phyloP scores from a whole-genome alignment of 2,113 vertebrate genomes.

The Stercorarius parasiticus region DNA sequence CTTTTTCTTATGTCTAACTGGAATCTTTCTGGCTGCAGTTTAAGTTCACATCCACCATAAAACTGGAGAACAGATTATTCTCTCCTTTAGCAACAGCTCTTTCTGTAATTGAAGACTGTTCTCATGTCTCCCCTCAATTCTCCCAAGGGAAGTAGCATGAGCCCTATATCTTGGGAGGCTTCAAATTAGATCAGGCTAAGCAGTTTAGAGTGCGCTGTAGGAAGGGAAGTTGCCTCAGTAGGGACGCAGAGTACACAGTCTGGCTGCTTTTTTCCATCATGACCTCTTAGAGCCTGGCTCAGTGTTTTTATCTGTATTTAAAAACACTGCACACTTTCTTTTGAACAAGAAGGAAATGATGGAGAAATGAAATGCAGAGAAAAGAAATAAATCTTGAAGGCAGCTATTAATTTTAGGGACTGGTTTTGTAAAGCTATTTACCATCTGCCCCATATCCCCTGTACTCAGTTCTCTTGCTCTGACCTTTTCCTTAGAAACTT shows the following conservation, averaged over 20 bases:
- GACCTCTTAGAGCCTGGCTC: neutral
- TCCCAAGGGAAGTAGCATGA: conserved; percentile 3
- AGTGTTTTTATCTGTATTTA: conserved; percentile 30
- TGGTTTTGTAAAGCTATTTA: conserved; percentile 39
- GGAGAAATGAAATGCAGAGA: conserved; percentile 44
- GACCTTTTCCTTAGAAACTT: conserved; percentile 21
- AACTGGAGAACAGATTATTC: conserved; percentile 21
- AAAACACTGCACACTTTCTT: conserved; percentile 6
- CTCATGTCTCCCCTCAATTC: neutral
- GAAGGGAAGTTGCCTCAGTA: conserved; percentile 9
- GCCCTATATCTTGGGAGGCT: neutral
- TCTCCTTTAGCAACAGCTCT: neutral
- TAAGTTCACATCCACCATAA: conserved; percentile 16
- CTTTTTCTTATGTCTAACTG: neutral
- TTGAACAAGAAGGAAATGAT: conserved; percentile 24
- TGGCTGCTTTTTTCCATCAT: conserved; percentile 14
- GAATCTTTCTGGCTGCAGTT: neutral
- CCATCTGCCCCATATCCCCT: conserved; percentile 14
- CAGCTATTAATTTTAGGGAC: neutral
- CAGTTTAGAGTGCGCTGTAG: neutral
- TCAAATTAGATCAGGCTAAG: conserved; percentile 35
- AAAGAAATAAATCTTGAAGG: conserved; percentile 47
- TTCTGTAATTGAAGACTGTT: conserved; percentile 27
- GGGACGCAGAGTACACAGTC: neutral
- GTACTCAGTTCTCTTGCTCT: neutral